phyloP scores from a whole-genome alignment of 2,888 invertebrate genomes.

The Choristoneura rosaceana region DNA sequence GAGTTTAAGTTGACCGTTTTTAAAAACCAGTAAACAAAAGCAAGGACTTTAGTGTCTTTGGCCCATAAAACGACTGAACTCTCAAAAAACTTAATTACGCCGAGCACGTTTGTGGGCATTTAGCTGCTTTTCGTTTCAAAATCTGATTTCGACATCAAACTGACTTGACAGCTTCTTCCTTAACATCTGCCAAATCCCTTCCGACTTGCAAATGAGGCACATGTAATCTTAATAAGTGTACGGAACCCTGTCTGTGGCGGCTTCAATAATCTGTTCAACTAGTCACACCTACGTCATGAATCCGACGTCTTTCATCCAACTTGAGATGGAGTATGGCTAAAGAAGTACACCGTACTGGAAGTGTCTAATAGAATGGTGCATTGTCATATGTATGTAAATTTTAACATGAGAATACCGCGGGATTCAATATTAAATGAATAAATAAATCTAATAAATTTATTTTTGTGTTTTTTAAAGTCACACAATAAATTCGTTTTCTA shows the following conservation, averaged over 20 bases:
- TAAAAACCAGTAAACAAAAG: no score
- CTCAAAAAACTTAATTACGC: no score
- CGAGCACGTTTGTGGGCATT: not conserved
- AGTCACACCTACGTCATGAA: conserved; percentile 8
- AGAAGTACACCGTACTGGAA: not conserved
- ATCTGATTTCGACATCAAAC: not conserved
- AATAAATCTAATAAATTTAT: no score
- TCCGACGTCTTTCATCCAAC: conserved; percentile 3
- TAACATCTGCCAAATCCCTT: not conserved
- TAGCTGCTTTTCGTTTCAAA: not conserved
- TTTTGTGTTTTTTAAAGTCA: no score
- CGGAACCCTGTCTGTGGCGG: not conserved
- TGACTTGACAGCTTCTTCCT: not conserved
- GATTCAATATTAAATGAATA: no score
- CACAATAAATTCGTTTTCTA: no score
- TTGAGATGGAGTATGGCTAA: conserved; percentile 2
- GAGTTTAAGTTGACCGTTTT: no score
- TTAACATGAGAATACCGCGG: no score
- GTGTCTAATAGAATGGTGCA: not conserved
- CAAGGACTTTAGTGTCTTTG: no score
- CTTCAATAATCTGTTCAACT: conserved; percentile 4
- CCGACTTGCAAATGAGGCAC: not conserved
- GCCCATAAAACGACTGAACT: no score
- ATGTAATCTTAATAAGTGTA: conserved; percentile 7
- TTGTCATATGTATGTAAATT: no score